phyloP scores from a whole-genome alignment of 2,797 vertebrate genomes.

The Sitta carolinensis region DNA sequence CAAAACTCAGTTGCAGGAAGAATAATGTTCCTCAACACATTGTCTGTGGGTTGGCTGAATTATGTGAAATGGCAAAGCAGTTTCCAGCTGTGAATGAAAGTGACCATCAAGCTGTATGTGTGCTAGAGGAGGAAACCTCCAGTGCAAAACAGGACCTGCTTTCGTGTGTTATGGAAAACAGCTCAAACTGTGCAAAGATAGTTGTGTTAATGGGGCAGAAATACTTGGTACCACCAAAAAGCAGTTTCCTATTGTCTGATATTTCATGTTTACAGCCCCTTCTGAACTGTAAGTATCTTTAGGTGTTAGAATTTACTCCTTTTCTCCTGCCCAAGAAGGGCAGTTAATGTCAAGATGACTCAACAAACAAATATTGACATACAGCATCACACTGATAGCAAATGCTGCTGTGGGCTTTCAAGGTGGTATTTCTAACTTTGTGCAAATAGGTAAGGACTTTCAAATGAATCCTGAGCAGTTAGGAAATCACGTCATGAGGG shows the following conservation, averaged over 20 bases:
- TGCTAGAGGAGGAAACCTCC: conserved; percentile 61
- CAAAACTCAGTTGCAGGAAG: background rate
- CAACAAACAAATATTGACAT: background rate
- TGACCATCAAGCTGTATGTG: conserved; percentile 51
- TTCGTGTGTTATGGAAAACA: conserved; percentile 82
- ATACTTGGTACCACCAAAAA: conserved; percentile 86
- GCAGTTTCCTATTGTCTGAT: conserved; percentile 92
- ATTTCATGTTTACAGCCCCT: conserved; percentile 86
- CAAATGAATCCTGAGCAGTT: background rate
- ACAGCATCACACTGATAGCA: background rate
- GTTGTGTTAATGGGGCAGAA: conserved; percentile 86
- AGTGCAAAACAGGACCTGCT: conserved; percentile 81
- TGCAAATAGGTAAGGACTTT: background rate
- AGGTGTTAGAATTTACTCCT: background rate
- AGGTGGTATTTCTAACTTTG: background rate
- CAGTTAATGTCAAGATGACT: background rate
- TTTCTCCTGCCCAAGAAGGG: background rate
- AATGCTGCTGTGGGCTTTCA: background rate
- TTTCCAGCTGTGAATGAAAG: conserved; percentile 72
- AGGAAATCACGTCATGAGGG: background rate
- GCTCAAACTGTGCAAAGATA: conserved; percentile 64
- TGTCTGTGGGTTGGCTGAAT: conserved; percentile 81
- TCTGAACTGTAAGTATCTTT: conserved; percentile 83
- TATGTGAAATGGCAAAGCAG: conserved; percentile 92
- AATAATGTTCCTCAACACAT: background rate